phyloP scores from a whole-genome alignment of 2,797 vertebrate species.

The Cuniculus paca region DNA sequence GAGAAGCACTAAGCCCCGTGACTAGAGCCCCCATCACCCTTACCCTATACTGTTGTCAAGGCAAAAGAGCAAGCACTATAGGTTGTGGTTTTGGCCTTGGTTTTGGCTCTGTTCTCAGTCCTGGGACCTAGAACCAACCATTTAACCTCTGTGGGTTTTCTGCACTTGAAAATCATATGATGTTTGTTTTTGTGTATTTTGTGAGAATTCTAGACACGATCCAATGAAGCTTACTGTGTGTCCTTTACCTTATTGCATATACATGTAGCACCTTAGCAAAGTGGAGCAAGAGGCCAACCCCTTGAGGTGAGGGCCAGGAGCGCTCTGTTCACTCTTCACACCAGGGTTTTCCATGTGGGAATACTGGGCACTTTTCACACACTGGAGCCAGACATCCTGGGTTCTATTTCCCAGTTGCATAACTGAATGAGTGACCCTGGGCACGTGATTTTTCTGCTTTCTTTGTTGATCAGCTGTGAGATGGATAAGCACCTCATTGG shows the following conservation, averaged over 20 bases:
- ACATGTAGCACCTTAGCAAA: neutral
- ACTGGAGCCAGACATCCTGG: neutral
- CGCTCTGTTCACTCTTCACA: neutral
- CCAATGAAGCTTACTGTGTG: neutral
- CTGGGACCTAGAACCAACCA: neutral
- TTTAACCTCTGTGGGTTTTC: neutral
- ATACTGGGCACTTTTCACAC: neutral
- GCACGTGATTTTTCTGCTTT: neutral
- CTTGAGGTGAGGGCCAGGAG: neutral
- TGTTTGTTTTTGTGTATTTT: neutral
- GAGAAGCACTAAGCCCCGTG: neutral
- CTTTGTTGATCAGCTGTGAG: neutral
- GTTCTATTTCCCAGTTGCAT: neutral
- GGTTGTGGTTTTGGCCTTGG: neutral
- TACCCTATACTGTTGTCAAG: neutral
- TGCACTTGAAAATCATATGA: constrained; percentile 20
- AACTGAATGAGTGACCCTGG: neutral
- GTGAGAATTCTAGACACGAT: neutral
- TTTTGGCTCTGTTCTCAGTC: neutral
- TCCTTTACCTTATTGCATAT: neutral
- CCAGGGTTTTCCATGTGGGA: neutral
- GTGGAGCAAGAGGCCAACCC: neutral
- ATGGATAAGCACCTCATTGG: neutral
- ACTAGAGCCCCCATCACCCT: neutral
- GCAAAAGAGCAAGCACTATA: neutral